These are phyloP conservation scores for Marmota flaviventris DNA, from an alignment of 2,113 vertebrate genomes.

Conservation along the genomic window DNA sequence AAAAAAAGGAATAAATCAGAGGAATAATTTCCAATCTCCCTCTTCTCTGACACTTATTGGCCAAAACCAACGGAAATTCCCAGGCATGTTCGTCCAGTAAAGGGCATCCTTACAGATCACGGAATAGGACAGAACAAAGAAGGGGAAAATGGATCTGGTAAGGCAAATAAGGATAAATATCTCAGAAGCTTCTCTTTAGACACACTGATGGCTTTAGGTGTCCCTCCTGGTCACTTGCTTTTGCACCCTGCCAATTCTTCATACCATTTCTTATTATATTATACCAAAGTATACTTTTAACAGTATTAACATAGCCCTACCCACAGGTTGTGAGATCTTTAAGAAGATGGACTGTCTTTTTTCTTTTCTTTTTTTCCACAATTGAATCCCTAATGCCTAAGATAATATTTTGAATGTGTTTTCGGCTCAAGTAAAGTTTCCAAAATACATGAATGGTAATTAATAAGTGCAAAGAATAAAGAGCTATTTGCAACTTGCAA, in stretches of 20 bases:
- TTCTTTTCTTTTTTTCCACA: background rate
- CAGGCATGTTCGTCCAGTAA: background rate
- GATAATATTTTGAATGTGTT: background rate
- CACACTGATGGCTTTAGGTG: rapidly evolving
- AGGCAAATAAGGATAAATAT: background rate
- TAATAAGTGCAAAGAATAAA: background rate
- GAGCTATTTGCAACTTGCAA: background rate
- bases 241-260: background rate
- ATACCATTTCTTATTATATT: background rate
- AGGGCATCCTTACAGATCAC: background rate
- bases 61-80: background rate
- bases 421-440: background rate
- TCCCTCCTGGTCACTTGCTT: background rate
- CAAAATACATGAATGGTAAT: background rate
- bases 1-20: background rate
- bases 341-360: background rate
- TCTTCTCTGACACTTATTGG: background rate
- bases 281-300: background rate
- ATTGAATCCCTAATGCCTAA: background rate
- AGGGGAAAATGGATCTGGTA: background rate
- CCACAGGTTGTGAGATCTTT: background rate
- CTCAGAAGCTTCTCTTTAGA: background rate
- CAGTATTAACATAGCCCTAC: background rate
- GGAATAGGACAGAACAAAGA: background rate
- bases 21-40: background rate